Base-by-base conservation (phyloP, 2,113 vertebrate genomes). In the Apteryx mantelli region DNA sequence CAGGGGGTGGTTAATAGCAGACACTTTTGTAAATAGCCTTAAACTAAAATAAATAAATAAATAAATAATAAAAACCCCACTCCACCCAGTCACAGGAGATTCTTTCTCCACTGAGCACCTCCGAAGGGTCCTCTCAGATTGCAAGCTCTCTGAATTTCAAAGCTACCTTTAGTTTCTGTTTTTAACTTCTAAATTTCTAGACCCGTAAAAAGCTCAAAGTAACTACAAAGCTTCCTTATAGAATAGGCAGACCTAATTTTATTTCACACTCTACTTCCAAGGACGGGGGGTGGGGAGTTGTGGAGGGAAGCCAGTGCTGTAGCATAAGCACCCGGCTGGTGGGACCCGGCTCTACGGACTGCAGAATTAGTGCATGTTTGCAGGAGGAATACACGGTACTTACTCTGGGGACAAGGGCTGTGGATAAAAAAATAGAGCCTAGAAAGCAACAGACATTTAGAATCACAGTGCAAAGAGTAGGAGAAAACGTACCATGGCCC, bases 1-100 rank as follows among this genome's bases (percentile, higher is more conserved):
- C 71, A 69, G 83, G 85, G 69, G 34, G 80, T 90, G 73, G 84
- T 63, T 88, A 78, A 88, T 58, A 86, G 95, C 87, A 88, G 75
- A 77, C 0, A 4, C 82, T 75, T 89, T 91, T 95, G 87, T 89
- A 68, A 85, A 73, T 42, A 42, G 64, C 63, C 85, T 96, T 95
- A 97, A 96, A 93, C 93, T 96, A 95, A 94, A 95, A 38, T 38
- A 84, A 68, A 91, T 64, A 88, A 94, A 38, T 71, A 58, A 89
- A 63, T 16, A 93, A 85, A 36, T 38, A 58, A 58, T 16, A 58
- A 32, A 32, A 16, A 30, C 36, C 36, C 36, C 11, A 42, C 42
- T 13, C 42, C 8, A 55, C 55, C 52, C 28, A 58, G 30, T 58
- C 79, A 34, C 63, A 52, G 75, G 87, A 96, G 85, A 88, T 82